phyloP scores from a whole-genome alignment of 2,113 vertebrate genomes.

The Felis catus region F.catus_Fca126_mat1.0 CM031419.1:30486501-30487000 shows the following conservation, averaged over 20 bases:
- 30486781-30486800: slow-evolving; percentile 86
- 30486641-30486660: slow-evolving; percentile 88
- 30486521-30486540: slow-evolving; percentile 97
- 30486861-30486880: slow-evolving; percentile 74
- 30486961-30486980: slow-evolving; percentile 75
- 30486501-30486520: slow-evolving; percentile 91
- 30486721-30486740: slow-evolving; percentile 97
- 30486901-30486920: slow-evolving; percentile 77
- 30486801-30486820: slow-evolving; percentile 90
- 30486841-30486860: slow-evolving; percentile 75
- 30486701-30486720: slow-evolving; percentile 98
- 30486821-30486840: slow-evolving; percentile 83
- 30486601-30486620: slow-evolving; percentile 99
- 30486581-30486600: slow-evolving; percentile 94
- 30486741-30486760: slow-evolving; percentile 95
- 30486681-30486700: slow-evolving; percentile 94
- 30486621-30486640: slow-evolving; percentile 93
- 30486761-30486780: slow-evolving; percentile 88
- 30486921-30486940: slow-evolving; percentile 70
- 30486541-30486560: slow-evolving; percentile 89
- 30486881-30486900: slow-evolving; percentile 84
- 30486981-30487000: slow-evolving; percentile 60
- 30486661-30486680: slow-evolving; percentile 91
- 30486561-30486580: slow-evolving; percentile 85
- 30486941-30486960: slow-evolving; percentile 66